Conservation (phyloP, 2,113 vertebrate species). For the Struthio camelus region DNA sequence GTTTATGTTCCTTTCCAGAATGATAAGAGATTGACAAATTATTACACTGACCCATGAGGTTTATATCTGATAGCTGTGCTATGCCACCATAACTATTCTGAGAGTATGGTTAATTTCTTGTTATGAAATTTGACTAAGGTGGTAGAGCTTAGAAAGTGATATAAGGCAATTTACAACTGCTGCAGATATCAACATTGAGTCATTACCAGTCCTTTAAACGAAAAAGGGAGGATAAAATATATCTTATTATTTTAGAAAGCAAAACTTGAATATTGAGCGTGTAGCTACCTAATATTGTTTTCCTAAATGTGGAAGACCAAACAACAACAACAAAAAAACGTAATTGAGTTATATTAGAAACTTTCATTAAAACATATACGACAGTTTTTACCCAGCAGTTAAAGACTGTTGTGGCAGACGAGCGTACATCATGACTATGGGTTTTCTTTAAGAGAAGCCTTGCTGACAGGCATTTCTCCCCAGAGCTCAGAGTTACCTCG, state of each 20-base stretch:
- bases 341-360: not conserved
- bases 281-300: not conserved
- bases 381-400: not conserved
- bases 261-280: not conserved
- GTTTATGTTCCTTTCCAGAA: not conserved
- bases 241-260: not conserved
- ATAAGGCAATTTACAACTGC: not conserved
- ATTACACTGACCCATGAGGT: not conserved
- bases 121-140: not conserved
- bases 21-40: not conserved
- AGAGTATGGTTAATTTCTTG: not conserved
- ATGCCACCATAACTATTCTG: not conserved
- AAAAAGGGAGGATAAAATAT: not conserved
- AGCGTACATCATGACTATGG: not conserved
- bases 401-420: not conserved
- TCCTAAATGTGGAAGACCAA: not conserved
- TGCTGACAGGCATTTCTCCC: not conserved
- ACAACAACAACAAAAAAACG: not conserved
- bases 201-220: not conserved
- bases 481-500: not conserved
- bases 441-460: not conserved
- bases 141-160: not conserved
- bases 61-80: not conserved
- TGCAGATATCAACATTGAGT: not conserved
- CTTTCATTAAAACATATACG: not conserved